Conservation (phyloP, 1,140 invertebrate genomes). For the Microplitis demolitor region DNA sequence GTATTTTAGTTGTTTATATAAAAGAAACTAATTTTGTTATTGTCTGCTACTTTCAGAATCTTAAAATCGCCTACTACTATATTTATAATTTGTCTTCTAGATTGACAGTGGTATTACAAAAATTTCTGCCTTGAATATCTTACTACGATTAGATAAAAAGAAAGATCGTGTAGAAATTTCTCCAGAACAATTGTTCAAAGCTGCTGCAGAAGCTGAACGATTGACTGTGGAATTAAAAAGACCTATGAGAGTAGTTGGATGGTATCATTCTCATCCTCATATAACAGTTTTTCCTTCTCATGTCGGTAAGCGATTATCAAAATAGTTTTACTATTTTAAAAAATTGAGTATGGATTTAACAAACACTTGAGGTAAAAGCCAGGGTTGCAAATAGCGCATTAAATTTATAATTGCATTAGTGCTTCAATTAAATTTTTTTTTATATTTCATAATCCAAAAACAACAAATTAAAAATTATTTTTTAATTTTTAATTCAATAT, state of each 20-base stretch:
- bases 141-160: constrained; percentile 80
- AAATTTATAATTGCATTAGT: too few relatives aligned
- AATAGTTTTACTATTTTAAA: not conserved
- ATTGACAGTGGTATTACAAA: constrained; percentile 69
- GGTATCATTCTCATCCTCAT: constrained; percentile 92
- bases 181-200: constrained; percentile 75
- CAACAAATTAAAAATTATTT: too few relatives aligned
- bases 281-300: constrained; percentile 90
- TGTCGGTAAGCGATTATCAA: constrained; percentile 67
- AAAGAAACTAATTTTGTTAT: not conserved
- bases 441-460: too few relatives aligned
- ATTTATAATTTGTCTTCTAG: constrained; percentile 45
- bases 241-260: constrained; percentile 80
- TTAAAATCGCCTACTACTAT: not conserved
- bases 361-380: not conserved
- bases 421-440: too few relatives aligned
- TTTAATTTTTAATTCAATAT: too few relatives aligned
- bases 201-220: constrained; percentile 69
- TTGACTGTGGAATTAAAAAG: constrained; percentile 65
- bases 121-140: constrained; percentile 78
- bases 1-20: too few relatives aligned
- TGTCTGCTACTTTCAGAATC: constrained; percentile 17
- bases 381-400: too few relatives aligned
- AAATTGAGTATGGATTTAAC: not conserved
- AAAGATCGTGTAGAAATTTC: constrained; percentile 88